Conservation (phyloP, 2,888 invertebrate genomes). For the Dynastes grantii region DNA sequence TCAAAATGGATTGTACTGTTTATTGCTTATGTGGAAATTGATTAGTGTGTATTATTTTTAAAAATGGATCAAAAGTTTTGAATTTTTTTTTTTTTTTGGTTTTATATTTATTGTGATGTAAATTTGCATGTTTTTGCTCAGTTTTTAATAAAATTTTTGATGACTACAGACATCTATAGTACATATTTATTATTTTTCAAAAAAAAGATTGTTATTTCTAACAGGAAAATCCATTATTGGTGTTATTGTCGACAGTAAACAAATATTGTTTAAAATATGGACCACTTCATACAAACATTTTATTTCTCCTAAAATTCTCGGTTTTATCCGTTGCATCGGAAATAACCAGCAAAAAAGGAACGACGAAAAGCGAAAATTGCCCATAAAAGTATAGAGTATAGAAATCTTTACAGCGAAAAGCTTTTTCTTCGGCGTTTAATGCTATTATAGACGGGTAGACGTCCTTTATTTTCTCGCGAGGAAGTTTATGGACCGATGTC, state of each 20-base stretch:
- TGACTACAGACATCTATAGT: too few relatives aligned
- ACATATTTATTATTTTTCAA: too few relatives aligned
- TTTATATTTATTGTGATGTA: background rate
- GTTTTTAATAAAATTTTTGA: too few relatives aligned
- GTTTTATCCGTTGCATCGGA: background rate
- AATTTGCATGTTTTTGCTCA: background rate
- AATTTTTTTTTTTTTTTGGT: background rate
- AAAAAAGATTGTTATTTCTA: too few relatives aligned
- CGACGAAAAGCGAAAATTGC: background rate
- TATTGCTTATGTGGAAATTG: background rate
- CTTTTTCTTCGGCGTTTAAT: slow-evolving; percentile 33
- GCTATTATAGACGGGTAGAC: slow-evolving; percentile 11
- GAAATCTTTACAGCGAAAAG: slow-evolving; percentile 36
- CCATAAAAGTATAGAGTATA: slow-evolving; percentile 25
- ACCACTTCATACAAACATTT: background rate
- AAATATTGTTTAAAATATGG: background rate
- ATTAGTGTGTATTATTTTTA: too few relatives aligned
- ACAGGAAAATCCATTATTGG: too few relatives aligned
- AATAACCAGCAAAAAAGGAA: background rate
- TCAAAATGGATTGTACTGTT: background rate
- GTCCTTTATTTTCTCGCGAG: slow-evolving; percentile 15
- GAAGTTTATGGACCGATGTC: slow-evolving; percentile 21
- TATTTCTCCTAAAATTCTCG: background rate
- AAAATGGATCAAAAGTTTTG: background rate
- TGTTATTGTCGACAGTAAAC: background rate